Percentiles rank a stretch among this genome's conserved stretches.
phyloP scores from a whole-genome alignment of 2,113 vertebrate species.

The Dinomys branickii region DNA sequence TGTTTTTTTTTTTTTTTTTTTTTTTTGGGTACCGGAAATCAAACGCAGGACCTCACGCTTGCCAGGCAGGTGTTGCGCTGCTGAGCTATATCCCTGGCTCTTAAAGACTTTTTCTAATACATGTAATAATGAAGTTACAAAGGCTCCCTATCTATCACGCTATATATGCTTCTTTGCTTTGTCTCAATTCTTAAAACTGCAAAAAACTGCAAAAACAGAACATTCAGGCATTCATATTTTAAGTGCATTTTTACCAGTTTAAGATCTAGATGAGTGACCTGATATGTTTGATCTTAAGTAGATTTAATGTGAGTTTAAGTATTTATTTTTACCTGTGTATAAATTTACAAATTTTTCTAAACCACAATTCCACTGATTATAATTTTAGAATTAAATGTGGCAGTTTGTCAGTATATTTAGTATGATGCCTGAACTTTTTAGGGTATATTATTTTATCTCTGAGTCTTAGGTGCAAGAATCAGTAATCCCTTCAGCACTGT shows the following conservation, averaged over 20 bases:
- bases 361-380: background rate
- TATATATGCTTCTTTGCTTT: background rate
- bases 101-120: background rate
- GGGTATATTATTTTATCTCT: background rate
- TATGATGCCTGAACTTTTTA: background rate
- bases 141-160: background rate
- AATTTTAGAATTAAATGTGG: background rate
- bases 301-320: background rate
- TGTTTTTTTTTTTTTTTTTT: too few species aligned
- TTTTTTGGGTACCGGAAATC: too few species aligned
- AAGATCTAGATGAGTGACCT: background rate
- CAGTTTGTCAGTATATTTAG: background rate
- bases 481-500: background rate
- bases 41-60: too few species aligned
- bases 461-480: background rate
- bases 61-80: too few species aligned
- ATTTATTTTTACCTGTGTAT: slow-evolving; percentile 9
- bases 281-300: background rate
- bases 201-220: background rate
- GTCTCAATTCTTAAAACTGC: background rate
- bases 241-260: background rate
- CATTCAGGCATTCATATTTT: background rate
- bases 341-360: slow-evolving; percentile 26
- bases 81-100: too few species aligned
- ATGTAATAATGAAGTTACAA: slow-evolving; percentile 32